Conservation (phyloP, 2,888 invertebrate species). For the Leucania comma region DNA sequence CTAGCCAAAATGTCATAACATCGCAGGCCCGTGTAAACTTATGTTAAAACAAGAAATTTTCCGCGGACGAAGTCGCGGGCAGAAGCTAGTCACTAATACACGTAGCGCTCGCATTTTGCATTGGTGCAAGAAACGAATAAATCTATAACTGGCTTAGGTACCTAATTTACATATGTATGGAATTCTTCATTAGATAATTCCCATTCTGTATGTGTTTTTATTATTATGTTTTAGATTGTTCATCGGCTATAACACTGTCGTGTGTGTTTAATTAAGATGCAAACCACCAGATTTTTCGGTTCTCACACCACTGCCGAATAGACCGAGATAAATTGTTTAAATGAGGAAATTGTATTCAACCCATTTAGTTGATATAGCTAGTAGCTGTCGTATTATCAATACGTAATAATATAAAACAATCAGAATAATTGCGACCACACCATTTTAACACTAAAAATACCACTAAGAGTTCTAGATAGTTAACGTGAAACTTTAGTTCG, state of each 20-base stretch:
- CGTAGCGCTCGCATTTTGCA: conserved; percentile 22
- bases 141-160: not conserved
- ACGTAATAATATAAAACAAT: not conserved
- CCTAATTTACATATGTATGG: not conserved
- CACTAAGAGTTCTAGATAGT: not conserved
- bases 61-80: too few species aligned
- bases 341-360: not conserved
- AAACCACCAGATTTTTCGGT: not conserved
- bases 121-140: conserved; percentile 32
- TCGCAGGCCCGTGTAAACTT: too few species aligned
- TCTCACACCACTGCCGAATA: not conserved
- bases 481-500: conserved; percentile 1
- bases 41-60: too few species aligned
- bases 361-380: conserved; percentile 2
- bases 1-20: too few species aligned
- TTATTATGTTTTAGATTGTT: not conserved
- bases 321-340: not conserved
- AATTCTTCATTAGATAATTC: conserved; percentile 1
- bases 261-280: conserved; percentile 1
- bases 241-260: not conserved
- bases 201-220: not conserved
- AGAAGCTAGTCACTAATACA: conserved; percentile 18
- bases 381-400: conserved; percentile 1
- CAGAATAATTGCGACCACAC: not conserved
- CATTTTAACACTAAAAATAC: conserved; percentile 2